Percentiles rank a stretch among this genome's conserved stretches.
Conservation (phyloP, 2,113 vertebrate genomes). For the Cranoglanis bouderius region DNA sequence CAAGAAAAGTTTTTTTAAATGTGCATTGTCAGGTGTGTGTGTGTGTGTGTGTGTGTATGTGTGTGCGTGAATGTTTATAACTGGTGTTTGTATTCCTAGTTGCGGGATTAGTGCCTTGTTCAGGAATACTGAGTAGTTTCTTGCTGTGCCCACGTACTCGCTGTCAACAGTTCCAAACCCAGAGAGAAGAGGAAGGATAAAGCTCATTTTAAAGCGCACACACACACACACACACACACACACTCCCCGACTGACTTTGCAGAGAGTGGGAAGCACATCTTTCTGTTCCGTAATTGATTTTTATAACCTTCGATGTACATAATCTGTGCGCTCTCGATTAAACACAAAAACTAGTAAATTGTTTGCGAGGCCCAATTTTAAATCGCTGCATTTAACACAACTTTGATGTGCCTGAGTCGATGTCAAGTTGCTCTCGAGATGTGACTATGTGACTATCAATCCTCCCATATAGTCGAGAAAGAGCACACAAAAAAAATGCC, state of each 20-base stretch:
- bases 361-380: not conserved
- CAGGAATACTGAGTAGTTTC: slow-evolving; percentile 40
- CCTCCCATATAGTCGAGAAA: not conserved
- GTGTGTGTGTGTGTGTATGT: slow-evolving; percentile 5
- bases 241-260: slow-evolving; percentile 28
- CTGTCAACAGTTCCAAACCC: slow-evolving; percentile 45
- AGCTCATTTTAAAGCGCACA: slow-evolving; percentile 43
- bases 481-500: slow-evolving; percentile 69
- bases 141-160: slow-evolving; percentile 47
- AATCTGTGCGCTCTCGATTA: slow-evolving; percentile 24
- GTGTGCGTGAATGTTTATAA: not conserved
- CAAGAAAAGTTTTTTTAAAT: not conserved
- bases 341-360: slow-evolving; percentile 15
- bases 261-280: slow-evolving; percentile 52
- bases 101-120: slow-evolving; percentile 41
- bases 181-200: slow-evolving; percentile 41
- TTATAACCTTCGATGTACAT: slow-evolving; percentile 25
- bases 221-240: slow-evolving; percentile 42
- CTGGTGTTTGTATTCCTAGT: not conserved
- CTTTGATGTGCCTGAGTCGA: not conserved
- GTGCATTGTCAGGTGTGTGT: not conserved
- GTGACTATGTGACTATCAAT: slow-evolving; percentile 4
- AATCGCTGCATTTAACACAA: not conserved
- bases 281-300: slow-evolving; percentile 43
- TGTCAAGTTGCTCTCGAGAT: slow-evolving; percentile 14